A percentile compares a stretch with the other conserved stretches of the same genome.
Conservation (phyloP, 2,888 invertebrate species). For the Dynastes maya region DNA sequence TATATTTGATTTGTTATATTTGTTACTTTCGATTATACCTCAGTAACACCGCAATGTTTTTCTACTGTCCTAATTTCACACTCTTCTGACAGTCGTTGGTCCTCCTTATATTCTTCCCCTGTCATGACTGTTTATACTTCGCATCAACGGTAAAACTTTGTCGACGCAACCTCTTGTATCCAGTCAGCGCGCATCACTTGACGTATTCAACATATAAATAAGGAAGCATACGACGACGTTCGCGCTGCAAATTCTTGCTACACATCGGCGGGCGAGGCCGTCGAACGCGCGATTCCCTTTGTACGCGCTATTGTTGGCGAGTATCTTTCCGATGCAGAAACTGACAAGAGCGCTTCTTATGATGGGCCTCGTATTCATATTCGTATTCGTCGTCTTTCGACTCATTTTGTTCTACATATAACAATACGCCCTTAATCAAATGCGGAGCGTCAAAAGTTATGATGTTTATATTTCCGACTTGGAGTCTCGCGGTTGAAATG, state of each 20-base stretch:
- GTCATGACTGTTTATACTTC: slow-evolving; percentile 29
- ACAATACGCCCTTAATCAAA: slow-evolving; percentile 68
- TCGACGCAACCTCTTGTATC: slow-evolving; percentile 34
- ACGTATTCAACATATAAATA: slow-evolving; percentile 41
- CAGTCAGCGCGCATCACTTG: slow-evolving; percentile 41
- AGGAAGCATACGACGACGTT: slow-evolving; percentile 35
- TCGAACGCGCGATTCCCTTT: slow-evolving; percentile 58
- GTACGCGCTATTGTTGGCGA: slow-evolving; percentile 64
- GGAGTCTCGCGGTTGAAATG: slow-evolving; percentile 22
- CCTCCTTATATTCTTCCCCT: slow-evolving; percentile 1
- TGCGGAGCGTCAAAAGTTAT: slow-evolving; percentile 64
- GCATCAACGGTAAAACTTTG: slow-evolving; percentile 34
- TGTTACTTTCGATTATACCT: too few relatives aligned
- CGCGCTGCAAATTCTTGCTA: slow-evolving; percentile 53
- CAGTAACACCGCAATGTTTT: too few relatives aligned
- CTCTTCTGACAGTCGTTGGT: background rate
- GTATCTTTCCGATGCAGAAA: slow-evolving; percentile 68
- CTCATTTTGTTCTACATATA: slow-evolving; percentile 51
- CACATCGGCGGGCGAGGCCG: slow-evolving; percentile 60
- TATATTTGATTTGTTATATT: too few relatives aligned
- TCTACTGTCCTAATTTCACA: too few relatives aligned
- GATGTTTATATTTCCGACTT: slow-evolving; percentile 66
- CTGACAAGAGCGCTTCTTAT: slow-evolving; percentile 70
- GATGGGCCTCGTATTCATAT: slow-evolving; percentile 58
- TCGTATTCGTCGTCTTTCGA: slow-evolving; percentile 41